Percentiles rank a stretch among this genome's conserved stretches.
Conservation (phyloP, 2,113 vertebrate species). For the Tetrax tetrax region DNA sequence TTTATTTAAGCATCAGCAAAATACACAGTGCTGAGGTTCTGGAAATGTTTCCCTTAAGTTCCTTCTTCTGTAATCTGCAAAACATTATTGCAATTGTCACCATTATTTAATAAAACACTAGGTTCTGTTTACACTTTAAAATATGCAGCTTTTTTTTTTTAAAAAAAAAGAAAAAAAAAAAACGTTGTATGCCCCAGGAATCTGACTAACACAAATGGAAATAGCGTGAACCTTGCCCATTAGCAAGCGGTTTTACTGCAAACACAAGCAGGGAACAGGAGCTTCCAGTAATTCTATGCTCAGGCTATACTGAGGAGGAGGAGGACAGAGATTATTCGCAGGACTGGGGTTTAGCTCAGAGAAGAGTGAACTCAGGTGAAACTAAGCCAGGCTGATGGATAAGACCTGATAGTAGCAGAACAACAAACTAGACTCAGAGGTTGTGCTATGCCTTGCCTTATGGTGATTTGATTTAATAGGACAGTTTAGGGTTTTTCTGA, state of each 20-base stretch:
- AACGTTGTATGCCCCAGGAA: not conserved
- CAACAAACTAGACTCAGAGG: not conserved
- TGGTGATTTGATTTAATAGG: slow-evolving; percentile 7
- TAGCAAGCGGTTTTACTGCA: not conserved
- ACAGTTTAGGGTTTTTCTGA: not conserved
- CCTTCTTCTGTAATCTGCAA: slow-evolving; percentile 28
- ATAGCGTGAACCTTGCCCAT: slow-evolving; percentile 1
- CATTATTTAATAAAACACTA: slow-evolving; percentile 69
- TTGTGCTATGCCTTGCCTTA: not conserved
- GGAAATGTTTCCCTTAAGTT: slow-evolving; percentile 33
- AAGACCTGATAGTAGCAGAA: not conserved
- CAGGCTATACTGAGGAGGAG: not conserved
- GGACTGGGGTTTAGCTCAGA: not conserved
- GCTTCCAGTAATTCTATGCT: not conserved
- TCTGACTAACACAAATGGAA: slow-evolving; percentile 26
- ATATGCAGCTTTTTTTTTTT: not conserved
- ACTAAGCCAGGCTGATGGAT: not conserved
- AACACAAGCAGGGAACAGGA: not conserved
- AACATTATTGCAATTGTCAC: slow-evolving; percentile 52
- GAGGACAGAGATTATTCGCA: not conserved
- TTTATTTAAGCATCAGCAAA: slow-evolving; percentile 66
- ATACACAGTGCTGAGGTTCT: slow-evolving; percentile 31
- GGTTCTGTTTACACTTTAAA: slow-evolving; percentile 54
- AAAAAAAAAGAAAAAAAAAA: not conserved
- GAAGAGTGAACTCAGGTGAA: not conserved